Evolutionary conservation across 2,113 vertebrate genomes (phyloP), one percentile per base, ranked within the genome.

Genomic region (Talpa occidentalis): DNA sequence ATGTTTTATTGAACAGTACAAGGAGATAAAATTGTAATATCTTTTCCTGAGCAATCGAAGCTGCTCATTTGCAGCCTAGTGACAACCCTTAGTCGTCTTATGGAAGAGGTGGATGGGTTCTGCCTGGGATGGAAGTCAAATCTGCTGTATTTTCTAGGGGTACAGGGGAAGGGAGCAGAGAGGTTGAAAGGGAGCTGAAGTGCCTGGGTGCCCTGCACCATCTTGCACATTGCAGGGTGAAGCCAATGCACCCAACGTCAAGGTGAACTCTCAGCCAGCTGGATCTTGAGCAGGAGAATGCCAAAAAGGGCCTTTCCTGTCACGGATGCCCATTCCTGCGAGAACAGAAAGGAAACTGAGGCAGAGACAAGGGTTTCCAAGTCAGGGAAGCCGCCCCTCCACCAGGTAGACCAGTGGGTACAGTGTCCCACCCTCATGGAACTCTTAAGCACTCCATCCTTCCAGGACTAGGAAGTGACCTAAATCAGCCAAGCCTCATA

Each of bases 1-100:
- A 98, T 98, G 98, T 98, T 98, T 98, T 98, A 98, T 98, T 98
- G 98, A 98, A 98, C 97, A 97, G 97, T 98, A 98, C 97, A 98
- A 98, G 98, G 90, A 98, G 98, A 98, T 98, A 97, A 98, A 98
- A 98, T 96, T 98, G 97, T 98, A 98, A 98, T 98, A 97, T 97
- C 97, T 98, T 98, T 98, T 98, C 94, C 97, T 92, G 93, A 98
- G 97, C 97, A 97, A 96, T 97, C 56, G 97, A 97, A 93, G 97
- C 97, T 96, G 98, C 96, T 98, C 97, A 96, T 98, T 97, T 97
- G 97, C 96, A 98, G 96, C 95, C 94, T 69, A 70, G 90, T 98
- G 98, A 98, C 98, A 98, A 96, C 66, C 95, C 88, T 69, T 86
- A 93, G 97, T 90, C 52, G 37, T 96, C 96, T 96, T 93, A n/a